Conservation (phyloP, 2,888 invertebrate species). For the Oeneis ivallda region DNA sequence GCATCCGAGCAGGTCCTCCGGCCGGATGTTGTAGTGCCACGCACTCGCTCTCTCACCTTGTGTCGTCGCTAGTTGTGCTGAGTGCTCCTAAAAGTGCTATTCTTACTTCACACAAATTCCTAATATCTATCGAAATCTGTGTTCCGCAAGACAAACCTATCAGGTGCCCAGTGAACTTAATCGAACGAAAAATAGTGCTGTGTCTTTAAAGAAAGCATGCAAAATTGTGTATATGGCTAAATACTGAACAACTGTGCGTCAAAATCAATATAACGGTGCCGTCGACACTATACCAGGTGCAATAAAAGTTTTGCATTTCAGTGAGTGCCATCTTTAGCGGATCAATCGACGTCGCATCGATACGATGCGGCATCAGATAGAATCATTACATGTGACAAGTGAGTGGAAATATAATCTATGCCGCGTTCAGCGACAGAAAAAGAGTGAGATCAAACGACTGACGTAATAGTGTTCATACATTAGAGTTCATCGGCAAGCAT, state of each 20-base stretch:
- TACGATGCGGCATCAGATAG: conserved; percentile 64
- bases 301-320: conserved; percentile 80
- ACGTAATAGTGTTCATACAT: conserved; percentile 63
- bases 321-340: conserved; percentile 80
- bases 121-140: conserved; percentile 43
- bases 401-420: conserved; percentile 78
- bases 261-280: conserved; percentile 81
- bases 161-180: conserved; percentile 79
- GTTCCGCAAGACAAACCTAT: conserved; percentile 68
- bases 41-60: conserved; percentile 81
- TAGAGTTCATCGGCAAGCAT: conserved; percentile 75
- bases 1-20: conserved; percentile 36
- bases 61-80: conserved; percentile 78
- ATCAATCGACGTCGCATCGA: conserved; percentile 54
- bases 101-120: conserved; percentile 57
- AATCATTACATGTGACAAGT: conserved; percentile 88
- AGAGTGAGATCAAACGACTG: conserved; percentile 63
- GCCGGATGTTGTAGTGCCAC: conserved; percentile 57
- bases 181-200: conserved; percentile 79
- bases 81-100: conserved; percentile 78
- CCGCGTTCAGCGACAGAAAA: conserved; percentile 57
- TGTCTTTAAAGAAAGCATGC: conserved; percentile 80
- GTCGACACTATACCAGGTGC: conserved; percentile 80
- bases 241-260: conserved; percentile 82
- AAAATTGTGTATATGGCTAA: conserved; percentile 81